Evolutionary conservation across 2,888 invertebrate species (phyloP), one percentile per base, ranked within the genome.

Genomic region (Gasteruption jaculator): DNA sequence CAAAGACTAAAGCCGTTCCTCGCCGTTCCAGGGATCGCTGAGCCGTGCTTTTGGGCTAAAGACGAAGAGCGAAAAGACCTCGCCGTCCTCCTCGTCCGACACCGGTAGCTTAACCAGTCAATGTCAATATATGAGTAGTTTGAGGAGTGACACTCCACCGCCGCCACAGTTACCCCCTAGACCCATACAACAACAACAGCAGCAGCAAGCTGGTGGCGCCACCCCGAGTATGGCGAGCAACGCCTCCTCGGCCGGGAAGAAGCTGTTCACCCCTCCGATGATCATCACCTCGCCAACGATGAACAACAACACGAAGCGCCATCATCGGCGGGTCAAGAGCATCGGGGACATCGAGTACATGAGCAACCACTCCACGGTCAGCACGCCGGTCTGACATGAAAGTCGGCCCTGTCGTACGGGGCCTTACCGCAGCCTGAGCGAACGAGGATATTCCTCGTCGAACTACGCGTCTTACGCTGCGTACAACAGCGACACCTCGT

Each of bases 331-430:
- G 10, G 84, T 84, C 22, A 82, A 83, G 58, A 84, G 84, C 58
- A 85, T 85, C 53, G 83, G 85, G 3, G 85, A 86, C 66, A 85
- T 85, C 57, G 85, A 85, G 30, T 69, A 69, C 50, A 64, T 68
- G 57, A 65, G 61, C 16, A 65, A 54, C n/a, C n/a, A n/a, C 43
- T 60, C 59, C 5, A 63, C 65, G 5, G 69, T 70, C 2, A 68
- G 66, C 51, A 69, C 68, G 16, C 63, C 69, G 18, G 69, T 69
- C 54, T 70, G 69, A 70, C 70, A 69, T 48, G 69, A 70, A 61
- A 62, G 58, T 48, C 58, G 68, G 69, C 61, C 68, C 69, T 66
- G 63, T 18, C 55, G 63, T 48, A 40, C 58, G 64, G 69, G 69
- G 63, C 68, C 69, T 50, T 68, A 68, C 43, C 61, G 68, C 37